These are phyloP conservation scores for Zoanthus sociatus DNA, from an alignment of 92 coral and sea anemone species.

Conservation along the genomic window DNA sequence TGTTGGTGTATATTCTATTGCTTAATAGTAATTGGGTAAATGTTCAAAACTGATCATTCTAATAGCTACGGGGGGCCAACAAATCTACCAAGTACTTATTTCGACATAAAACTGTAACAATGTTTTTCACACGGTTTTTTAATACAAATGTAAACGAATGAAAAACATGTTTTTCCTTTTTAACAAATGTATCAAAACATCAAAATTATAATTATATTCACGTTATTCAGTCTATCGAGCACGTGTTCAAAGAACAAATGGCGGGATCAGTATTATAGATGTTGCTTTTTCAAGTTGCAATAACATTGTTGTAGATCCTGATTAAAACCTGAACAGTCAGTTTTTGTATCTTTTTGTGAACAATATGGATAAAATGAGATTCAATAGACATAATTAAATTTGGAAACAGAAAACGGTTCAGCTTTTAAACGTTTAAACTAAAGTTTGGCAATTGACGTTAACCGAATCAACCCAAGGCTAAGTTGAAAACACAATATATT, in stretches of 20 bases:
- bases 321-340: too few species aligned
- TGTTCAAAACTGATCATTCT: neutral
- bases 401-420: too few species aligned
- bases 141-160: neutral
- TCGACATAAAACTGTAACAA: slow-evolving; percentile 9
- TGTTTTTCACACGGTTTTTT: slow-evolving; percentile 42
- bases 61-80: slow-evolving; percentile 33
- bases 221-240: neutral
- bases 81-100: slow-evolving; percentile 30
- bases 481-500: too few species aligned
- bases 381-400: too few species aligned
- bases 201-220: neutral
- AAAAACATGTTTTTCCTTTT: neutral
- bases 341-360: too few species aligned
- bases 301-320: neutral
- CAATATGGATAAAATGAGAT: too few species aligned
- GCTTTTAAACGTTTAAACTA: too few species aligned
- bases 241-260: neutral
- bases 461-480: too few species aligned
- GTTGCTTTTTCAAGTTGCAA: neutral
- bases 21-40: slow-evolving; percentile 33
- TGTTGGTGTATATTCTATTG: slow-evolving; percentile 27
- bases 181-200: neutral
- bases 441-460: too few species aligned
- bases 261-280: neutral